A percentile compares a stretch with the other conserved stretches of the same genome.
Evolutionary conservation across 2,797 vertebrate species (phyloP).

Genomic region (Rhinogobio ventralis): DNA sequence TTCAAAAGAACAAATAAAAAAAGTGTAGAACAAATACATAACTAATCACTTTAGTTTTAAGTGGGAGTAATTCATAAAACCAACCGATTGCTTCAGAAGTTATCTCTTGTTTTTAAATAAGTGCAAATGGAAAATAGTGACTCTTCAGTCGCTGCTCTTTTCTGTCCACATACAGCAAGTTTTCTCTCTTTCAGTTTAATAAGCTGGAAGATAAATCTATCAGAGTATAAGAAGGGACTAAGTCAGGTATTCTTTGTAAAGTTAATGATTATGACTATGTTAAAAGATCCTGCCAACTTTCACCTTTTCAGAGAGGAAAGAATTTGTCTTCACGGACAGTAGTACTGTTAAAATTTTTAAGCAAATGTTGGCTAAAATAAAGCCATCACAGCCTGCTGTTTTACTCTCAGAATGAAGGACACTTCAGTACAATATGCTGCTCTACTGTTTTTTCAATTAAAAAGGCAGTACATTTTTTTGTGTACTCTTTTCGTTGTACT

Average conservation of each 20-base stretch:
- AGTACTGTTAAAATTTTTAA: neutral
- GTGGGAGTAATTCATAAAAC: neutral
- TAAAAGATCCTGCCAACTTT: slow-evolving; percentile 5
- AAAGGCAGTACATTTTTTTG: neutral
- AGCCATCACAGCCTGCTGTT: neutral
- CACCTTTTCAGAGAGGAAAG: neutral
- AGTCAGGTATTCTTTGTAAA: slow-evolving; percentile 27
- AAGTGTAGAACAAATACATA: slow-evolving; percentile 33
- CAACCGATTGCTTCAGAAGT: neutral
- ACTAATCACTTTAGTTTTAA: slow-evolving; percentile 15
- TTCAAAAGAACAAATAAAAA: slow-evolving; percentile 44
- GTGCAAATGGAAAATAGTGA: neutral
- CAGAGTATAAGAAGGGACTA: neutral
- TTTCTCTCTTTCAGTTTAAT: slow-evolving; percentile 19
- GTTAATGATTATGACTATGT: slow-evolving; percentile 42
- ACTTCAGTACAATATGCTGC: neutral
- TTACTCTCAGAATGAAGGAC: neutral
- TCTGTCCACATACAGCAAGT: neutral
- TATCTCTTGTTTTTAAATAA: slow-evolving; percentile 6
- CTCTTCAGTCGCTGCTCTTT: neutral
- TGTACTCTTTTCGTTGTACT: neutral
- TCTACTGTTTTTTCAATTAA: neutral
- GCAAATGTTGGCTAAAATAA: neutral
- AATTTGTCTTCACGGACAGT: neutral
- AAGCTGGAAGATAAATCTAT: slow-evolving; percentile 41